Conservation (phyloP, 2,888 invertebrate genomes). For the Ophion ellenae region DNA sequence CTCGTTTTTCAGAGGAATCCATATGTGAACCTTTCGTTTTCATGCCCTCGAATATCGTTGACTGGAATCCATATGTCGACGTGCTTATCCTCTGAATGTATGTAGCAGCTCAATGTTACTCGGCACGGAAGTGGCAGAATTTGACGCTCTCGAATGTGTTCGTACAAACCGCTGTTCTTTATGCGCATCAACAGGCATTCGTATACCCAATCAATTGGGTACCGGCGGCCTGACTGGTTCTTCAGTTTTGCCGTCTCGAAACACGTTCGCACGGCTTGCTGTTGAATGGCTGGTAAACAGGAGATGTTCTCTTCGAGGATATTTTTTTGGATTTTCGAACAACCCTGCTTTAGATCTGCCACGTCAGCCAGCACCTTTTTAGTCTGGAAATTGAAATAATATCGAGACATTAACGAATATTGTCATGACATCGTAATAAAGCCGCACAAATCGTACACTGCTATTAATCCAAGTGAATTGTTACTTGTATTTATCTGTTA, state of each 20-base stretch:
- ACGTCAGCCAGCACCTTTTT: neutral
- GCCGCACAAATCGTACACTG: too few relatives aligned
- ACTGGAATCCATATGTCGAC: conserved; percentile 10
- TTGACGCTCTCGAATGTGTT: conserved; percentile 16
- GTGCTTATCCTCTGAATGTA: conserved; percentile 13
- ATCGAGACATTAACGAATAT: too few relatives aligned
- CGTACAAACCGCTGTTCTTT: conserved; percentile 19
- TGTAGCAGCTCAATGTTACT: neutral
- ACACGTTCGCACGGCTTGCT: conserved; percentile 10
- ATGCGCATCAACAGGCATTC: conserved; percentile 26
- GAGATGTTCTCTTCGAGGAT: neutral
- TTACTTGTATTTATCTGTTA: too few relatives aligned
- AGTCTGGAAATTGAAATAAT: neutral
- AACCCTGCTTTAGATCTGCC: neutral
- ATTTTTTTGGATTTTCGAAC: conserved; percentile 1
- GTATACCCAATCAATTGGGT: conserved; percentile 7
- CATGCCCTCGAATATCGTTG: conserved; percentile 7
- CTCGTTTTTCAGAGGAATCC: conserved; percentile 4
- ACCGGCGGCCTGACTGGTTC: neutral
- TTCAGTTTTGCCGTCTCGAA: conserved; percentile 3
- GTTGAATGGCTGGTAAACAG: neutral
- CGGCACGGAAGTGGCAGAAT: conserved; percentile 20
- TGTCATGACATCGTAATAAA: too few relatives aligned
- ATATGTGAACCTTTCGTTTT: conserved; percentile 14
- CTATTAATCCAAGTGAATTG: too few relatives aligned